Conservation (phyloP, 2,113 vertebrate genomes). For the Turnix velox region DNA sequence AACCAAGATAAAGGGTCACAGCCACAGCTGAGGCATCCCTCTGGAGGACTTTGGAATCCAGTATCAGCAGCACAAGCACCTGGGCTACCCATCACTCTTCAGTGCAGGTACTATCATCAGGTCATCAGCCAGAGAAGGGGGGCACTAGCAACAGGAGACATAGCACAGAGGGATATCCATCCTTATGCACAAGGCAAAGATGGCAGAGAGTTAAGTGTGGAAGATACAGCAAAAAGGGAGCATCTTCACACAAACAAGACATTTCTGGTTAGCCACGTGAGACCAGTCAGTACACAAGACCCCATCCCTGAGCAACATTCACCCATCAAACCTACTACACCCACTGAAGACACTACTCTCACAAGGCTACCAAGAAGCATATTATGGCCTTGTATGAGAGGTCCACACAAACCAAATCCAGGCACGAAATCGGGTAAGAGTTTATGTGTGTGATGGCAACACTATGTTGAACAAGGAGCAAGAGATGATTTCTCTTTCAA, state of each 20-base stretch:
- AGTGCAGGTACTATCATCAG: not conserved
- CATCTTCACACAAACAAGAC: not conserved
- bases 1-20: not conserved
- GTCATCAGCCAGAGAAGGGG: not conserved
- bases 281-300: not conserved
- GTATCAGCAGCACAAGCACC: not conserved
- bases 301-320: not conserved
- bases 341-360: not conserved
- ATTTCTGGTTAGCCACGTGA: not conserved
- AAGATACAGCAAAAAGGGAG: not conserved
- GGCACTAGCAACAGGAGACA: not conserved
- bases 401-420: not conserved
- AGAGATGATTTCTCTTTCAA: not conserved
- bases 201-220: not conserved
- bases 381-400: not conserved
- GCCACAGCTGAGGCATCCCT: not conserved
- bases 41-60: not conserved
- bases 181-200: not conserved
- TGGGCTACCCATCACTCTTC: not conserved
- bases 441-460: not conserved
- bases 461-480: not conserved
- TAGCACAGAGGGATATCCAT: not conserved
- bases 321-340: not conserved
- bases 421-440: not conserved
- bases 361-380: not conserved